phyloP scores from a whole-genome alignment of 1,140 invertebrate genomes.

The Pararge aegeria region DNA sequence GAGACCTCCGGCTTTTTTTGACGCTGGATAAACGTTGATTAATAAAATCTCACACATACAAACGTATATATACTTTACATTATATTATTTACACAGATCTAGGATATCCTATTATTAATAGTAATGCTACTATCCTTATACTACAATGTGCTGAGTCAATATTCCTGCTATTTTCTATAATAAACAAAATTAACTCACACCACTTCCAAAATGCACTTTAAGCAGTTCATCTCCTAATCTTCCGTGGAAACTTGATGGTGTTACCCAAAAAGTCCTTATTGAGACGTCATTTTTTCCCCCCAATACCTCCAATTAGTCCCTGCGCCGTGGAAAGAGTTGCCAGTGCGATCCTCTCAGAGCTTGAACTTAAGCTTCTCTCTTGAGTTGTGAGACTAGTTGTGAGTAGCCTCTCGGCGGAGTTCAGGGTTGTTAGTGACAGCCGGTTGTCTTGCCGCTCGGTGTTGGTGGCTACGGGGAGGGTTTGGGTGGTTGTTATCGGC shows the following conservation, averaged over 20 bases:
- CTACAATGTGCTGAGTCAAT: no score
- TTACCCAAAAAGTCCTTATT: constrained; percentile 43
- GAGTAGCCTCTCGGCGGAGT: constrained; percentile 59
- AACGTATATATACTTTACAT: no score
- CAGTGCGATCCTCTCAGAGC: constrained; percentile 57
- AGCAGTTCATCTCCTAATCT: constrained; percentile 43
- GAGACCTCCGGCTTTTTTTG: no score
- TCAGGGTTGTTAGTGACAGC: constrained; percentile 56
- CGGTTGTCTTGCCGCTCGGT: constrained; percentile 48
- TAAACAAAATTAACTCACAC: no score
- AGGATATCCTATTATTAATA: no score
- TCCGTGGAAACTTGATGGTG: constrained; percentile 47
- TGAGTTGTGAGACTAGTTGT: constrained; percentile 37
- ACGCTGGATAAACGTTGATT: no score
- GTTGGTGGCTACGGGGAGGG: constrained; percentile 14
- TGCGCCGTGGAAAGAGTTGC: constrained; percentile 72
- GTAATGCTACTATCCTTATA: no score
- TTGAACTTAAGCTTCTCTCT: constrained; percentile 43
- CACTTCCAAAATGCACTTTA: background rate
- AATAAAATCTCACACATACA: no score
- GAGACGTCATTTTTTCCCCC: constrained; percentile 79
- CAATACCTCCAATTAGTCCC: constrained; percentile 79
- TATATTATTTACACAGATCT: no score
- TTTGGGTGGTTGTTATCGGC: constrained; percentile 40
- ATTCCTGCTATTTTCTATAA: no score